These are phyloP conservation scores for Microcebus lehilahytsara DNA, from an alignment of 2,113 vertebrate genomes.

Conservation along the genomic window DNA sequence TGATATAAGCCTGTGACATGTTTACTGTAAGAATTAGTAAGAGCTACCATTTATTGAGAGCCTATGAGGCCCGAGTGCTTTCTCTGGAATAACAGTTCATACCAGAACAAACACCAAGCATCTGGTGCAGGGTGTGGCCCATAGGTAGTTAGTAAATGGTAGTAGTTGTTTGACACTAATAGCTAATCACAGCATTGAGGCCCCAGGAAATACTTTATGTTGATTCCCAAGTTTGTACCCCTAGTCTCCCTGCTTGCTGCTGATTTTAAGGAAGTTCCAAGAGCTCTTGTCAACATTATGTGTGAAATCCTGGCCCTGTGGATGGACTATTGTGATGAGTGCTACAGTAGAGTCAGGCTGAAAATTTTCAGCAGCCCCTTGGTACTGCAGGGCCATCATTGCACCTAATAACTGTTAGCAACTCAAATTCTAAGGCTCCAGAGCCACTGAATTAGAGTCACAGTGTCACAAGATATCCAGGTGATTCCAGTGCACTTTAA, in stretches of 20 bases:
- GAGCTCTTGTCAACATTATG: background rate
- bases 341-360: background rate
- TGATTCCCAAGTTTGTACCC: background rate
- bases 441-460: background rate
- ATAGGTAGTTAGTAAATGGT: background rate
- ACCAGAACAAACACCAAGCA: background rate
- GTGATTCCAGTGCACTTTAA: background rate
- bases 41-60: background rate
- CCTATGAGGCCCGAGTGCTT: background rate
- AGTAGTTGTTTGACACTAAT: background rate
- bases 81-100: background rate
- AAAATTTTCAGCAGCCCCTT: background rate
- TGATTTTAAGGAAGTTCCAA: background rate
- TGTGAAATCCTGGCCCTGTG: background rate
- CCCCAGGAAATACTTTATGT: background rate
- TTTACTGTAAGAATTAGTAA: slow-evolving; percentile 19
- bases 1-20: background rate
- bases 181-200: background rate
- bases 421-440: background rate
- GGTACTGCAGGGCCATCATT: background rate
- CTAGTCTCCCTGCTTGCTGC: background rate
- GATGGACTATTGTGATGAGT: background rate
- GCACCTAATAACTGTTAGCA: background rate
- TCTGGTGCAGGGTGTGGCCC: background rate
- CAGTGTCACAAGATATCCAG: background rate